A percentile compares a stretch with the other conserved stretches of the same genome.
Evolutionary conservation across 2,888 invertebrate genomes (phyloP).

Genomic region (Trichopoda pennipes): DNA sequence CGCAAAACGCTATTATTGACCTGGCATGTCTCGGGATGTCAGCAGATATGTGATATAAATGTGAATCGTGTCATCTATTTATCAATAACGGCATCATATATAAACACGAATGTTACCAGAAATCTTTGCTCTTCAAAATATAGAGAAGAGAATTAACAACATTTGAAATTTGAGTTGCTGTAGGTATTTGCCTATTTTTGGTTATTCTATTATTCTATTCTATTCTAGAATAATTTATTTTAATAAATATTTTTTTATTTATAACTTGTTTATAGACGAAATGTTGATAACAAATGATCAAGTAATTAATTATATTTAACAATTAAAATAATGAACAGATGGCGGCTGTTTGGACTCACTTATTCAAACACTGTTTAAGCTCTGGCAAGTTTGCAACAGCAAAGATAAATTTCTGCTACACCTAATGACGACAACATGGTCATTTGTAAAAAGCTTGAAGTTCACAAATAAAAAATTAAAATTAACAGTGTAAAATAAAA

Average conservation of each 20-base stretch:
- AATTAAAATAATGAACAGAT: conserved; percentile 42
- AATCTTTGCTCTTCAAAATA: no score
- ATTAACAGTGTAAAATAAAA: conserved; percentile 51
- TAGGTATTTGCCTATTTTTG: no score
- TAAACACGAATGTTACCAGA: no score
- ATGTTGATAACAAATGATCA: conserved; percentile 39
- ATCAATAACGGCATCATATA: no score
- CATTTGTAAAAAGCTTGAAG: conserved; percentile 59
- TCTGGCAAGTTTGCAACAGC: conserved; percentile 8
- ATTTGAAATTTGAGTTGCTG: no score
- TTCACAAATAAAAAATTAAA: neutral
- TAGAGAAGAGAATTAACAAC: no score
- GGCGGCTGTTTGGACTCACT: conserved; percentile 5
- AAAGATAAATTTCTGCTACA: conserved; percentile 69
- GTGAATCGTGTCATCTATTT: no score
- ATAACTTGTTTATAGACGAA: conserved; percentile 30
- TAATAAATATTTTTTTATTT: neutral
- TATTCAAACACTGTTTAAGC: neutral
- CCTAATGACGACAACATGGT: conserved; percentile 69
- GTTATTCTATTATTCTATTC: no score
- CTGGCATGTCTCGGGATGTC: no score
- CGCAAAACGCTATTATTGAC: no score
- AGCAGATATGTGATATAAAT: no score
- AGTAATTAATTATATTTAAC: conserved; percentile 58
- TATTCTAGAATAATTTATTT: no score